Conservation (phyloP, 2,797 vertebrate genomes). For the Hippopotamyrus pictus region DNA sequence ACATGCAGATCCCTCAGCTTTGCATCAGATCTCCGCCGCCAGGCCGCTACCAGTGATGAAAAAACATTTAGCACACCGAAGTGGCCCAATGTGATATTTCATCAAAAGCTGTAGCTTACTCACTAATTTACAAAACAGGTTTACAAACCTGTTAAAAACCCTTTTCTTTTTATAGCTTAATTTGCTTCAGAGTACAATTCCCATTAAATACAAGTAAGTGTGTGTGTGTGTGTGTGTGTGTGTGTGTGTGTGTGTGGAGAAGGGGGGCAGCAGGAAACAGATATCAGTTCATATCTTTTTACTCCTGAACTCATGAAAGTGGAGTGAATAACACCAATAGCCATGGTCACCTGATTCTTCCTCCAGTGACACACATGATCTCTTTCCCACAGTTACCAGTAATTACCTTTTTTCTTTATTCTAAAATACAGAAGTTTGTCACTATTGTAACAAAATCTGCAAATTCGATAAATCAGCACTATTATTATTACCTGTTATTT, state of each 20-base stretch:
- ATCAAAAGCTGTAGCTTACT: constrained; percentile 30
- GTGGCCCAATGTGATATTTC: constrained; percentile 30
- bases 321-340: not conserved
- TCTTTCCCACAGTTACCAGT: not conserved
- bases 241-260: too few relatives aligned
- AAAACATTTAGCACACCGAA: constrained; percentile 24
- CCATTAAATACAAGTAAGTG: not conserved
- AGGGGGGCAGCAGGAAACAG: not conserved
- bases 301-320: not conserved
- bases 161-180: not conserved
- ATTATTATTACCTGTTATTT: not conserved
- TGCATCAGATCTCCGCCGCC: constrained; percentile 23
- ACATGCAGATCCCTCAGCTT: not conserved
- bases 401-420: not conserved
- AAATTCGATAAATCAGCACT: not conserved
- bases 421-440: not conserved
- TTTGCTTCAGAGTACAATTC: not conserved
- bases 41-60: constrained; percentile 17
- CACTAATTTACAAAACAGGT: not conserved
- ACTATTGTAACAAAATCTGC: not conserved
- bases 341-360: not conserved
- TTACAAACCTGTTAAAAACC: not conserved
- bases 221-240: not conserved
- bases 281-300: not conserved
- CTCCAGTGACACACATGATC: not conserved